Evolutionary conservation across 2,888 invertebrate genomes (phyloP).

Genomic region (Aplocera efformata): DNA sequence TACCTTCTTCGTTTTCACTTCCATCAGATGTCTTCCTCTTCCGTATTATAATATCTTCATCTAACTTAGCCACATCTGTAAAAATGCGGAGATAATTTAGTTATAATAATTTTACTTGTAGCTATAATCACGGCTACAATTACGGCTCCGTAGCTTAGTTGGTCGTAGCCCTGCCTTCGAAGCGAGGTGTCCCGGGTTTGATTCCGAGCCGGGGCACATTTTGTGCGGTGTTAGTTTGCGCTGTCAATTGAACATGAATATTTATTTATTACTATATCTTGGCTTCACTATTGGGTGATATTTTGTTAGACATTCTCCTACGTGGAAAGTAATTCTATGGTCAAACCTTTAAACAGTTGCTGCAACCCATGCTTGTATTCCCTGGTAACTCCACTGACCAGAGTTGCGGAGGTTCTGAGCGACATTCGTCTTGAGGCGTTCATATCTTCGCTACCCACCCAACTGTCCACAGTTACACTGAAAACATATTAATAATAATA

Average conservation of each 20-base stretch:
- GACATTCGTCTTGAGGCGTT: slow-evolving; percentile 31
- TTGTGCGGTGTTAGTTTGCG: too few species aligned
- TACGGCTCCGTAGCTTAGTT: too few species aligned
- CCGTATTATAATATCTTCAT: slow-evolving; percentile 24
- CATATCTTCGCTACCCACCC: slow-evolving; percentile 26
- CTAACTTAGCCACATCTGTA: slow-evolving; percentile 17
- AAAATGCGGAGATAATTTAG: background rate
- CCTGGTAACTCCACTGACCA: slow-evolving; percentile 37
- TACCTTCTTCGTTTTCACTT: too few species aligned
- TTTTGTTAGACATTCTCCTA: too few species aligned
- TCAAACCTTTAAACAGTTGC: slow-evolving; percentile 35
- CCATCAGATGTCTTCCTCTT: slow-evolving; percentile 17
- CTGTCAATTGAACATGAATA: too few species aligned
- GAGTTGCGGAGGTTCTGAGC: slow-evolving; percentile 36
- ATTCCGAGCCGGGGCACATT: too few species aligned
- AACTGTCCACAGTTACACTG: slow-evolving; percentile 33
- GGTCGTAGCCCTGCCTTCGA: too few species aligned
- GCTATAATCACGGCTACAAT: too few species aligned
- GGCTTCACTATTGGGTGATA: too few species aligned
- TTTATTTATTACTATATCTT: too few species aligned
- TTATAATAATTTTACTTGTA: background rate
- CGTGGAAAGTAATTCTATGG: too few species aligned
- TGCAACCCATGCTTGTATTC: slow-evolving; percentile 33
- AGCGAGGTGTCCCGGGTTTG: too few species aligned
- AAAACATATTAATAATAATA: slow-evolving; percentile 7